Base-by-base conservation (phyloP, 2,797 vertebrate species). In the Xerus rutilus region DNA sequence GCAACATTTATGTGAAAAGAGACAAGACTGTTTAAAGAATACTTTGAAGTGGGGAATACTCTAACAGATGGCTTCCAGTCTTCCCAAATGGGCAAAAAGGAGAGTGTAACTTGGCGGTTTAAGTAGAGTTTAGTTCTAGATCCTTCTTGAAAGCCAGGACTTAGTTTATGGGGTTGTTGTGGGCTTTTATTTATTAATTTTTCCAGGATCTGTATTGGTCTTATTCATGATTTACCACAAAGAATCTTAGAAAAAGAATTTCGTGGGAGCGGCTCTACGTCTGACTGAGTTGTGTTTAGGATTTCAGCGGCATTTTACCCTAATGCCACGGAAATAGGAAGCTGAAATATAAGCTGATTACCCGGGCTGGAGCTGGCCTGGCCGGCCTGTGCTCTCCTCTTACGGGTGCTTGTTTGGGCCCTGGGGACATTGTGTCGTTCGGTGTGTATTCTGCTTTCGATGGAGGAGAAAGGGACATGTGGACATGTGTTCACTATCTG, bases 271-370 rank as follows among this genome's bases (percentile, higher is more conserved):
- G 93, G 45, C 84, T 28, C 20, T 15, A 45, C 54, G 94, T 79
- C 91, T 54, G 52, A 77, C 94, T 95, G 49, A 15, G 92, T 49
- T 95, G 92, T 45, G 86, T 97, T 96, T 97, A 70, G 91, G 52
- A 76, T 96, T 90, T 95, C 97, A 94, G 4, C 74, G 69, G 2
- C 87, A 25, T 91, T 93, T 49, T 96, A 97, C 95, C 96, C 96
- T 97, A 81, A 95, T 96, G 96, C 95, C 90, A 43, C 73, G 76
- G 97, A 93, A 95, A 97, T 32, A 93, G 96, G 98, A 97, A 95
- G 64, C 89, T 93, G 96, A 97, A 96, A 96, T 93, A 69, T 52
- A 88, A 96, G 97, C 97, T 83, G 96, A 87, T 95, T 93, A 77
- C 30, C 91, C 90, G 85, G 18, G 65, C 92, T 62, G 95, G 95